These are phyloP conservation scores for Chaenodraco wilsoni DNA, from an alignment of 2,797 vertebrate species.

Conservation along the genomic window DNA sequence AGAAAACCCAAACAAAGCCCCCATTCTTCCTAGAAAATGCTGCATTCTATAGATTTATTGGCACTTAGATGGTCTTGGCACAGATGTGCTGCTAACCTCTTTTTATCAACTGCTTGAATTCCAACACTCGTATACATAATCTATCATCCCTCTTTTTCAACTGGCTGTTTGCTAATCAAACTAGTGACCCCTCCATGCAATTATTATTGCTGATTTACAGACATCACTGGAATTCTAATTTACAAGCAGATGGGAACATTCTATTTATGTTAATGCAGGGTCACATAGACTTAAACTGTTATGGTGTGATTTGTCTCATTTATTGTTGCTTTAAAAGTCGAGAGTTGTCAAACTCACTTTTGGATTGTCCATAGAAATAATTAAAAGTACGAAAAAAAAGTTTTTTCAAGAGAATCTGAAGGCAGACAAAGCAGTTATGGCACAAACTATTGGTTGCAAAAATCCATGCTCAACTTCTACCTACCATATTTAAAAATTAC, in stretches of 20 bases:
- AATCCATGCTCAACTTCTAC: neutral
- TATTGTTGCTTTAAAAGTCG: neutral
- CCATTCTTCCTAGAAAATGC: neutral
- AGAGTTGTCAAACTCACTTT: neutral
- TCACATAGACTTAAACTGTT: neutral
- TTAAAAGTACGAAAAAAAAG: neutral
- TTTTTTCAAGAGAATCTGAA: neutral
- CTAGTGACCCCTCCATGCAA: neutral
- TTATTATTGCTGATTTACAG: neutral
- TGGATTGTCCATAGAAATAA: neutral
- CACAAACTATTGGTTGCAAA: no score
- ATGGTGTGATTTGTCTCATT: neutral
- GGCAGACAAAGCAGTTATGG: no score
- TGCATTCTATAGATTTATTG: no score
- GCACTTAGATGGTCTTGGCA: no score
- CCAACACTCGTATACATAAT: no score
- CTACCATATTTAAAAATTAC: neutral
- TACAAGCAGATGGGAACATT: neutral
- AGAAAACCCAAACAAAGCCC: slow-evolving; percentile 2
- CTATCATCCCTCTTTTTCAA: no score
- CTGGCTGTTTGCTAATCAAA: neutral
- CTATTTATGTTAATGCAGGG: neutral
- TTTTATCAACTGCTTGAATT: no score
- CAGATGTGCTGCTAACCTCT: no score
- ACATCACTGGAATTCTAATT: neutral